A percentile compares a stretch with the other conserved stretches of the same genome.
phyloP scores from a whole-genome alignment of 1,140 invertebrate species.

The Teleopsis dalmanni region DNA sequence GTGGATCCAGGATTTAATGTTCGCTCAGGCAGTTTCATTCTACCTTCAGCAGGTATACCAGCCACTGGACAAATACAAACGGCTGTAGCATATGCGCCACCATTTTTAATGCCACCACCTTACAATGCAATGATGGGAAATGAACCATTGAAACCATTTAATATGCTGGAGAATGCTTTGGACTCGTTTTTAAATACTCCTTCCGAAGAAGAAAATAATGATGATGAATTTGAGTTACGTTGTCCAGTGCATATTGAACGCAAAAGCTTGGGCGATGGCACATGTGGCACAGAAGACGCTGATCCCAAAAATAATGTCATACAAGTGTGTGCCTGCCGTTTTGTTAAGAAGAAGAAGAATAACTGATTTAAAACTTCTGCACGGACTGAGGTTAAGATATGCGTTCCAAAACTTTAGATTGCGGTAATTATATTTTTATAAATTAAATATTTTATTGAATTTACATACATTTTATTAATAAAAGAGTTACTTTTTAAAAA shows the following conservation, averaged over 20 bases:
- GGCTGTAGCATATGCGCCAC: no score
- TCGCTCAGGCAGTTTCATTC: neutral
- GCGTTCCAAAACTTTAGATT: neutral
- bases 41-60: neutral
- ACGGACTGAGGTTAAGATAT: neutral
- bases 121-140: neutral
- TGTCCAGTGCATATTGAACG: conserved; percentile 8
- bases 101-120: neutral
- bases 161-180: conserved; percentile 6
- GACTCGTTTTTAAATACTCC: conserved; percentile 1
- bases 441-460: conserved; percentile 2
- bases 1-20: neutral
- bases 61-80: neutral
- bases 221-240: neutral
- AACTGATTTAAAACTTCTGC: neutral
- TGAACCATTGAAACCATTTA: neutral
- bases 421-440: neutral
- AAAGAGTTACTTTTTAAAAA: neutral
- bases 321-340: conserved; percentile 11
- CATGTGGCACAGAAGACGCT: no score
- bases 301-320: conserved; percentile 4
- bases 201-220: neutral
- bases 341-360: conserved; percentile 9
- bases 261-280: neutral
- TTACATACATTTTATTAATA: neutral